Evolutionary conservation across 2,888 invertebrate genomes (phyloP).

Genomic region (Hyposoter dolosus): DNA sequence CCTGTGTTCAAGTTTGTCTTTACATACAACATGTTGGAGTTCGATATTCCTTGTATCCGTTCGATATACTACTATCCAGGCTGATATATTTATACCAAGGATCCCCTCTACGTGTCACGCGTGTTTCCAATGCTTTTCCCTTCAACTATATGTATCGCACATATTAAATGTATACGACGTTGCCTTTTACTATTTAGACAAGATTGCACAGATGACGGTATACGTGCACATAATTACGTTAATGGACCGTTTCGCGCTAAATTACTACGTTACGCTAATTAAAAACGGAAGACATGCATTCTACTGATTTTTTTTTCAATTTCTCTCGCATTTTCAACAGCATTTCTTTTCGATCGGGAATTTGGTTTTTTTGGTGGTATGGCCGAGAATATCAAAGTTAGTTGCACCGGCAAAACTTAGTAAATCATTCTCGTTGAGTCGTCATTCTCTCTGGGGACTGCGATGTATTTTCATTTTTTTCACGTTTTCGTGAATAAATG

Average conservation of each 20-base stretch:
- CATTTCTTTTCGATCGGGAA: neutral
- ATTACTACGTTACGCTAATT: neutral
- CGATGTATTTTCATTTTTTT: neutral
- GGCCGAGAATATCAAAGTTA: neutral
- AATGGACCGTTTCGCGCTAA: neutral
- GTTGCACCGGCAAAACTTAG: neutral
- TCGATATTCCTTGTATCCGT: slow-evolving; percentile 36
- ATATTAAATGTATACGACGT: slow-evolving; percentile 13
- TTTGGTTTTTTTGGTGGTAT: neutral
- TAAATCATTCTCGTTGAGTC: neutral
- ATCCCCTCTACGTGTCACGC: slow-evolving; percentile 21
- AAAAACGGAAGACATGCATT: neutral
- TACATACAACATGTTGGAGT: slow-evolving; percentile 14
- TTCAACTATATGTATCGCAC: neutral
- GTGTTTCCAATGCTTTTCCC: slow-evolving; percentile 5
- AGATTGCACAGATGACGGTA: neutral
- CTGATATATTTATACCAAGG: slow-evolving; percentile 18
- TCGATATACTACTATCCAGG: slow-evolving; percentile 14
- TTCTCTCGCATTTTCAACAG: neutral
- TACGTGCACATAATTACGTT: neutral
- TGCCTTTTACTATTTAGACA: slow-evolving; percentile 1
- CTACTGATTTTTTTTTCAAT: neutral
- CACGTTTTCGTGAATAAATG: neutral
- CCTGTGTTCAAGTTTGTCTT: slow-evolving; percentile 10
- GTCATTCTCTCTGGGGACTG: neutral